These are phyloP conservation scores for Uropetala carovei DNA, from an alignment of 2,888 invertebrate species.

Conservation along the genomic window DNA sequence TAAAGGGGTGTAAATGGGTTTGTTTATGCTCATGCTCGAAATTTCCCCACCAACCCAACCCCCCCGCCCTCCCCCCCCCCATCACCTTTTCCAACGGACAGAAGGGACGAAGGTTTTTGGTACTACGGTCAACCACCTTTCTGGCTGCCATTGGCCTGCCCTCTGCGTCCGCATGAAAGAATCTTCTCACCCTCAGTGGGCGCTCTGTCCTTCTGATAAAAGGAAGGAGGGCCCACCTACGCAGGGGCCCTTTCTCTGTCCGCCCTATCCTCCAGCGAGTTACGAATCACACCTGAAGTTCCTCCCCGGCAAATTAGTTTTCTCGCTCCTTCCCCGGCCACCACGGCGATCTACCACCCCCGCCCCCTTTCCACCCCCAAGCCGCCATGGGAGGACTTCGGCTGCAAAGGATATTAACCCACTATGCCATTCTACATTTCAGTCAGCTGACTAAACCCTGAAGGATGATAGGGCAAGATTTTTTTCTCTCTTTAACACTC, in stretches of 20 bases:
- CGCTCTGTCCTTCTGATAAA: neutral
- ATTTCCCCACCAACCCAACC: no score
- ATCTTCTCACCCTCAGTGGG: neutral
- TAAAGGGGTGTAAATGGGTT: neutral
- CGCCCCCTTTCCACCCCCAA: neutral
- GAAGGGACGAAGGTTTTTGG: neutral
- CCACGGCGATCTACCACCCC: no score
- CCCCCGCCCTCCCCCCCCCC: no score
- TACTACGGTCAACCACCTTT: neutral
- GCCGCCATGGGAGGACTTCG: neutral
- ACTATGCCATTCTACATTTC: neutral
- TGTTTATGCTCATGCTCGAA: conserved; percentile 18
- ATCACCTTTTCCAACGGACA: neutral
- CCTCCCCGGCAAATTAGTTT: neutral
- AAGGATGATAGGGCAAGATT: neutral
- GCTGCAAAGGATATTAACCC: neutral
- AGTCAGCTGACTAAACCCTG: neutral
- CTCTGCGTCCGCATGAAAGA: neutral
- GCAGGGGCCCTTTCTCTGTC: neutral
- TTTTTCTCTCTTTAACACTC: neutral
- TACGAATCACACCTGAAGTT: neutral
- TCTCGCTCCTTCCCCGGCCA: neutral
- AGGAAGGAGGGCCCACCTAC: neutral
- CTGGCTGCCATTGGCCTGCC: neutral
- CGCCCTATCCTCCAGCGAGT: neutral